These are phyloP conservation scores for Astatoreochromis straeleni DNA, from an alignment of 2,113 vertebrate species.

Conservation along the genomic window DNA sequence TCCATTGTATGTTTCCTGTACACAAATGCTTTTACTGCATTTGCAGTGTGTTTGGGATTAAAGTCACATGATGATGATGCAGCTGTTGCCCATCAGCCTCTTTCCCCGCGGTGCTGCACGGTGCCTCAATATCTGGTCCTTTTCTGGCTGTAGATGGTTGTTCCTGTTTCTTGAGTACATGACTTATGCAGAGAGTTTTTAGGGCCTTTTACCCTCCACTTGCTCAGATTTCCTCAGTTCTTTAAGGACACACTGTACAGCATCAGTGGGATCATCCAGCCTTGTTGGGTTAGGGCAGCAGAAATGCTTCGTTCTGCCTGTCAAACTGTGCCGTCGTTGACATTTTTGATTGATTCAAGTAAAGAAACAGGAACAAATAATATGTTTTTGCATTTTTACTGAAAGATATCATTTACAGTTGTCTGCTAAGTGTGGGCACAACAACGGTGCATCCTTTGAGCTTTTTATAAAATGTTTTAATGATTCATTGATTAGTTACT, in stretches of 20 bases:
- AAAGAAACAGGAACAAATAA: neutral
- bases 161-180: neutral
- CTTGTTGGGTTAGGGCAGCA: neutral
- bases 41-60: neutral
- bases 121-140: neutral
- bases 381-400: neutral
- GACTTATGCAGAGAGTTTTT: neutral
- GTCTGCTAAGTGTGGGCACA: neutral
- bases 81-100: neutral
- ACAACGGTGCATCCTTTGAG: neutral
- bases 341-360: neutral
- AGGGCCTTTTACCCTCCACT: neutral
- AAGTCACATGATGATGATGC: neutral
- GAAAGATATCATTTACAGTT: fast-evolving
- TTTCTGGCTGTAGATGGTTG: neutral
- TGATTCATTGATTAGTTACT: neutral
- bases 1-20: neutral
- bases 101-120: neutral
- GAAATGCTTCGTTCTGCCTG: neutral
- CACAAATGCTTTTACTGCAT: neutral
- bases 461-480: neutral
- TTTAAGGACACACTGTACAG: neutral
- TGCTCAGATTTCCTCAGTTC: neutral
- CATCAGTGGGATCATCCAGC: fast-evolving
- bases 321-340: neutral